Base-by-base conservation (phyloP, 2,113 vertebrate species). In the Mandrillus leucophaeus region DNA sequence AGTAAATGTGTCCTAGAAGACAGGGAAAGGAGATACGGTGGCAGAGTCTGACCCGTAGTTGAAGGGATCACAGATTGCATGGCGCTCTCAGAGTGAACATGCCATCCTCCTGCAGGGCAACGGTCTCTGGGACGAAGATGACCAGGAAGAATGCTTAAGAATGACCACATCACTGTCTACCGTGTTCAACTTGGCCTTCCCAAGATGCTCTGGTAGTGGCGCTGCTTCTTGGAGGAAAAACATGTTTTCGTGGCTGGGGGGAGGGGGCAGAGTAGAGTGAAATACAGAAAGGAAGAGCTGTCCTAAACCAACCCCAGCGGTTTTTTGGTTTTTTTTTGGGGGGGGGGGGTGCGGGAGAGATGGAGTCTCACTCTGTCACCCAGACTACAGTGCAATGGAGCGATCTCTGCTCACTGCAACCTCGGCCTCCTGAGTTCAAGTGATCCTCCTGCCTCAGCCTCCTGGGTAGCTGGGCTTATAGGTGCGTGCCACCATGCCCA, bases 291-390 rank as follows among this genome's bases (percentile, higher is more conserved):
- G 17, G 18, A 72, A 59, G 23, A 70, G 27, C n/a, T 93, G n/a
- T 52, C 80, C 43, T 81, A 93, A 72, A 78, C 82, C 52, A 75
- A 79, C 13, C 50, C 52, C 23, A 78, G 17, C 64, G 45, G 9
- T 1, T 14, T 52, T 81, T 66, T 72, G 43, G 43, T 1, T 6
- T 43, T 6, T 43, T 43, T 43, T 43, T 43, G 0, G 0, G 5
- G 43, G 5, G 43, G 43, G 43, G 43, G 43, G 43, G 43, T 1
- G 43, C 6, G 6, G 43, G 43, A 1, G 43, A 55, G 52, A 55
- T 55, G 6, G 52, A 55, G 52, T 20, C 52, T 55, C 18, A 7
- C 52, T 55, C 52, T 55, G 52, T 55, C 52, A 55, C 18, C 18
- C 18, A 55, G 52, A 55, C 18, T 20, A 55, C 18, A 20, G 52